Evolutionary conservation across 2,797 vertebrate species (phyloP).

Genomic region (Leptodactylus fallax): DNA sequence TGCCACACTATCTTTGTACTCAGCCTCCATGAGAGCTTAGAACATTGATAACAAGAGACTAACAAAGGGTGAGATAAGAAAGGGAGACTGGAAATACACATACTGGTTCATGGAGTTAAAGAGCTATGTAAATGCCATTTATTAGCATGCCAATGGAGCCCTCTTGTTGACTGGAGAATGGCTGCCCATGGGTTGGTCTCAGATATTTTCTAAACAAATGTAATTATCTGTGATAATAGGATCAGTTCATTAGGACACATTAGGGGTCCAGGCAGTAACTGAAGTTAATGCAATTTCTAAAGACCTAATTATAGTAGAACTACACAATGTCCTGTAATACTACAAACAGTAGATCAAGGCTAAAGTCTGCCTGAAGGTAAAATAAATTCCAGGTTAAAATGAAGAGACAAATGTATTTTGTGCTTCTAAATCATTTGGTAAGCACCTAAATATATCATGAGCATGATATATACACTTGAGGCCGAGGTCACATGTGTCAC

Average conservation of each 20-base stretch:
- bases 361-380: not conserved
- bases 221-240: slow-evolving; percentile 28
- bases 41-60: not conserved
- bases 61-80: not conserved
- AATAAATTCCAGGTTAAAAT: not conserved
- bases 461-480: not conserved
- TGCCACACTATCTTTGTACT: not conserved
- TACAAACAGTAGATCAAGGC: not conserved
- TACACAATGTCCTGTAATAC: not conserved
- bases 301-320: not conserved
- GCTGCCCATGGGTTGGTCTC: not conserved
- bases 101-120: not conserved
- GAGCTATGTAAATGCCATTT: not conserved
- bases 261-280: not conserved
- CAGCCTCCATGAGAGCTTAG: not conserved
- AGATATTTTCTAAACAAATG: slow-evolving; percentile 19
- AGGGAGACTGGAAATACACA: not conserved
- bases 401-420: not conserved
- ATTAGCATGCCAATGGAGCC: slow-evolving; percentile 7
- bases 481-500: too few species aligned
- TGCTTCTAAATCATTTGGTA: not conserved
- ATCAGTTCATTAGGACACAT: slow-evolving; percentile 27
- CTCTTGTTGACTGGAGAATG: slow-evolving; percentile 16
- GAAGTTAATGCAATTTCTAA: not conserved
- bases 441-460: not conserved